Percentiles rank a stretch among this genome's conserved stretches.
Conservation (phyloP, 2,113 vertebrate genomes). For the Xenopus laevis region DNA sequence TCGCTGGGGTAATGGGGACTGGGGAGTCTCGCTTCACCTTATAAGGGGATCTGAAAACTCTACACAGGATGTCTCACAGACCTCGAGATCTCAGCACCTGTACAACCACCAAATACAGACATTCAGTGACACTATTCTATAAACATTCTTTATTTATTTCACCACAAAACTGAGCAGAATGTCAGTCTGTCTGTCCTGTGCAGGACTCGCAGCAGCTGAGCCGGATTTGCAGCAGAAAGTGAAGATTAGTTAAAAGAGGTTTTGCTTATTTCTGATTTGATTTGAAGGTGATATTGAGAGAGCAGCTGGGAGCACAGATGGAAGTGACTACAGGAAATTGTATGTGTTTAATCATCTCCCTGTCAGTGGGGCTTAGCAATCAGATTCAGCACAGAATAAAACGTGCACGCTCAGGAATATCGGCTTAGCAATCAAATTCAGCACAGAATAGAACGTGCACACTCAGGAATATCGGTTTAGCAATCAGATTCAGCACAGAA, state of each 20-base stretch:
- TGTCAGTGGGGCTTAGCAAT: constrained; percentile 10
- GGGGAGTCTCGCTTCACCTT: background rate
- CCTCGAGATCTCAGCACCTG: background rate
- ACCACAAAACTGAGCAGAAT: too few relatives aligned
- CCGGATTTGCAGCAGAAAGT: too few relatives aligned
- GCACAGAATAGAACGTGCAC: background rate
- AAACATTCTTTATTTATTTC: too few relatives aligned
- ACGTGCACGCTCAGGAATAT: too few relatives aligned
- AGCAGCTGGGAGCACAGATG: constrained; percentile 12
- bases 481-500: background rate
- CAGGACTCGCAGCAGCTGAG: too few relatives aligned
- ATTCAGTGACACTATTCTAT: too few relatives aligned
- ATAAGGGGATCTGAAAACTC: constrained; percentile 15
- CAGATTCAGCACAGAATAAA: background rate
- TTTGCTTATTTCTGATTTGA: constrained; percentile 8
- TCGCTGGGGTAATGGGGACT: background rate
- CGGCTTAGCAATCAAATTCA: background rate
- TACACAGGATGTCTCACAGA: background rate
- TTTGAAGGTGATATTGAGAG: background rate
- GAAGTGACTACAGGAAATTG: constrained; percentile 1
- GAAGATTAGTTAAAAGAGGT: background rate
- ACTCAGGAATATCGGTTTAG: background rate
- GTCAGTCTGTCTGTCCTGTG: too few relatives aligned
- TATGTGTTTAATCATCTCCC: constrained; percentile 25
- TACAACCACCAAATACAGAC: too few relatives aligned